Conservation (phyloP, 2,113 vertebrate species). For the Echinops telfairi region DNA sequence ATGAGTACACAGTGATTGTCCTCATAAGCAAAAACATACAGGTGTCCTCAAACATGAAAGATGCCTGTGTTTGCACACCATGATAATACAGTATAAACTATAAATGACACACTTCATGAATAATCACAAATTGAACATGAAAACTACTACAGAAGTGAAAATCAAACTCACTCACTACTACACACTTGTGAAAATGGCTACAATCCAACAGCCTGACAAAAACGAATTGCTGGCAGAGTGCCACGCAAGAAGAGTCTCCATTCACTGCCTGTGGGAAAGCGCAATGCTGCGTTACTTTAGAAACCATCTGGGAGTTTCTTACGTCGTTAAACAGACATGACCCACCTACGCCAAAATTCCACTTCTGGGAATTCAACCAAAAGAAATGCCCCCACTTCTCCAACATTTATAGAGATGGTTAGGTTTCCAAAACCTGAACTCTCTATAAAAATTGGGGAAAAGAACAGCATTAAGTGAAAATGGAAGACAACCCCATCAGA, state of each 20-base stretch:
- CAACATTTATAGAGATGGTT: not conserved
- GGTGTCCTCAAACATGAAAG: not conserved
- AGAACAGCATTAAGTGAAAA: not conserved
- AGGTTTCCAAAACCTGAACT: not conserved
- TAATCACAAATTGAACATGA: not conserved
- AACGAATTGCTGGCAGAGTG: not conserved
- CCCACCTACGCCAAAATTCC: not conserved
- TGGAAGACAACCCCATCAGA: not conserved
- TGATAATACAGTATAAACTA: not conserved
- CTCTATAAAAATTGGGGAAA: not conserved
- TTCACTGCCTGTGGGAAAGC: not conserved
- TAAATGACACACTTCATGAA: not conserved
- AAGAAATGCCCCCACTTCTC: not conserved
- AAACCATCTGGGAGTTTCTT: not conserved
- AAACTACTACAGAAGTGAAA: not conserved
- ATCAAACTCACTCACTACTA: not conserved
- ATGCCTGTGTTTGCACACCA: not conserved
- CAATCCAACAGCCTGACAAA: not conserved
- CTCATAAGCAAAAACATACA: not conserved
- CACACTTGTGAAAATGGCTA: not conserved
- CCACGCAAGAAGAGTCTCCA: not conserved
- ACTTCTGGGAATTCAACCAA: not conserved
- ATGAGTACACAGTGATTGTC: not conserved
- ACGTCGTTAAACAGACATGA: not conserved
- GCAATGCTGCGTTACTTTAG: not conserved